Conservation (phyloP, 2,113 vertebrate species). For the Peucedramus taeniatus region DNA sequence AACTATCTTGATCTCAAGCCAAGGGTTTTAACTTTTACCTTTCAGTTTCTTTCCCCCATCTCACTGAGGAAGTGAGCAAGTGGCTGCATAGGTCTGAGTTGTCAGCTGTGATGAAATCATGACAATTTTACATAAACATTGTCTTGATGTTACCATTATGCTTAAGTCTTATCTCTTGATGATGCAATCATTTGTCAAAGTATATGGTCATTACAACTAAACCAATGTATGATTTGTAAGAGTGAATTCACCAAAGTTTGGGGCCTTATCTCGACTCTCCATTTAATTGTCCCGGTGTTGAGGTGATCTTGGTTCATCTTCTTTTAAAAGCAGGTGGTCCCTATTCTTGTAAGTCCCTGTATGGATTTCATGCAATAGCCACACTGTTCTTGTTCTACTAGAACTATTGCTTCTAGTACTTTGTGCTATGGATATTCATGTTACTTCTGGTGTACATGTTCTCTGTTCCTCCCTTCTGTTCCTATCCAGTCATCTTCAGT, state of each 20-base stretch:
- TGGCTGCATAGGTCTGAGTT: rapidly evolving
- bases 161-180: neutral
- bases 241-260: neutral
- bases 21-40: neutral
- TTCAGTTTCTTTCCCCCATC: neutral
- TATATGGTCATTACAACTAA: neutral
- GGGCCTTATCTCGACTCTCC: neutral
- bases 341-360: neutral
- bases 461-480: neutral
- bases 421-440: neutral
- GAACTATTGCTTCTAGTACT: neutral
- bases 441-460: rapidly evolving
- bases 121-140: rapidly evolving
- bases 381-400: neutral
- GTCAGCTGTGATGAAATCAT: neutral
- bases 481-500: rapidly evolving
- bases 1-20: neutral
- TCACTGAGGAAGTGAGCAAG: neutral
- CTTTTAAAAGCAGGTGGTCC: neutral
- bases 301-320: neutral
- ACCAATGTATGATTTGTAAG: neutral
- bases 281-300: neutral
- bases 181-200: neutral
- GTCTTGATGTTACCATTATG: rapidly evolving
- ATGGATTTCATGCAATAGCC: neutral